Evolutionary conservation across 2,888 invertebrate species (phyloP), one percentile per base, ranked within the genome.

Genomic region (Venustoraphidia nigricollis): DNA sequence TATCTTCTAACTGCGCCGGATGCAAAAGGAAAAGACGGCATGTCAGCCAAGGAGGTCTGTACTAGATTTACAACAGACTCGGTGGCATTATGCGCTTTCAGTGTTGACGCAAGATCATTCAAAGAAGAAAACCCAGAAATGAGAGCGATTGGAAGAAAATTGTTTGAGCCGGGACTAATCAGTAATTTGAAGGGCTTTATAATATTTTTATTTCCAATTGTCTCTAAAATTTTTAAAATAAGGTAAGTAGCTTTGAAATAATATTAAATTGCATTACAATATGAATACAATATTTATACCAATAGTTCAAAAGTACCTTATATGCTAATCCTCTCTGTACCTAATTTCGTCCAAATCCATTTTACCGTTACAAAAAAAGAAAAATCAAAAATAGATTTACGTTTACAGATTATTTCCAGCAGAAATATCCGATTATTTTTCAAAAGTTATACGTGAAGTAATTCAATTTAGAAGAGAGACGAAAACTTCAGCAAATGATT

Each of bases 61-160:
- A 46, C 51, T 10, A 44, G 46, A 46, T 55, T 50, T 40, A 53
- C 51, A 9, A 51, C 51, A 4, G 50, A 55, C 34, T 50, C 51
- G 38, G 50, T 54, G 6, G 50, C 51, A 8, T 50, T 46, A 27
- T 47, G 49, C 34, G 48, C 50, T 13, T 53, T 53, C 14, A 52
- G 52, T 8, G 39, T 54, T 9, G 45, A 53, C 34, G 51, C 51
- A 2, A 48, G 50, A 37, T 46, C 52, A 13, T 51, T 55, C 34
- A 40, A 44, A 42, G 47, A 54, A 44, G 49, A 52, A 11, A 48
- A 55, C n/a, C 47, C 52, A 1, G 51, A 54, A 48, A 53, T 55
- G 37, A 27, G 52, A 10, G 11, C 36, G 14, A 50, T 50, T 47
- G 48, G 49, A 8, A 44, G 44, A 9, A 43, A 48, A 36, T 44